A percentile compares a stretch with the other conserved stretches of the same genome.
Conservation (phyloP, 2,888 invertebrate genomes). For the Conistra vaccinii region DNA sequence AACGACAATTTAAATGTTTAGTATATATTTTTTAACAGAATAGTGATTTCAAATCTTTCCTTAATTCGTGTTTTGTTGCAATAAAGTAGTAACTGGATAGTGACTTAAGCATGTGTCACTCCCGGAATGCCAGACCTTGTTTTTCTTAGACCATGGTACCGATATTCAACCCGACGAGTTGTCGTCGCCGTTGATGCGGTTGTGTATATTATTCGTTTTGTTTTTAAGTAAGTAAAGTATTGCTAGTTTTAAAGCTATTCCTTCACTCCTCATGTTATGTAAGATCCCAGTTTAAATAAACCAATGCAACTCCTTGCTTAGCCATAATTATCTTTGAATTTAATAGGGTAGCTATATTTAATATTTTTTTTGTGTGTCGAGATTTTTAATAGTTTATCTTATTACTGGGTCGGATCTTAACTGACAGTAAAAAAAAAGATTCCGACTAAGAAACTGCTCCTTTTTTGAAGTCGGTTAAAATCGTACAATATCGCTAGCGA, state of each 20-base stretch:
- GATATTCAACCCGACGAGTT: background rate
- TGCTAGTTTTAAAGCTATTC: slow-evolving; percentile 20
- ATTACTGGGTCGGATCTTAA: slow-evolving; percentile 48
- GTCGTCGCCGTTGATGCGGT: background rate
- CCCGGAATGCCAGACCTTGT: too few species aligned
- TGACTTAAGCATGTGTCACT: too few species aligned
- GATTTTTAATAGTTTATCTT: slow-evolving; percentile 7
- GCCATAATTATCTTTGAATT: slow-evolving; percentile 9
- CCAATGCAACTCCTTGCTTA: background rate
- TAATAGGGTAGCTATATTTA: slow-evolving; percentile 6
- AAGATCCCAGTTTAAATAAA: background rate
- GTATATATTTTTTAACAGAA: too few species aligned
- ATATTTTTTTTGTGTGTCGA: slow-evolving; percentile 3
- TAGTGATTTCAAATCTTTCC: too few species aligned
- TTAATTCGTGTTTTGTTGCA: too few species aligned
- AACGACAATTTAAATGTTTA: too few species aligned
- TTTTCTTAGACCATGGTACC: too few species aligned
- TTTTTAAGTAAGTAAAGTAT: slow-evolving; percentile 15
- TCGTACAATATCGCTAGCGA: slow-evolving; percentile 30
- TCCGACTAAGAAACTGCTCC: too few species aligned
- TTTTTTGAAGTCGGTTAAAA: background rate
- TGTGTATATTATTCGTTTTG: background rate
- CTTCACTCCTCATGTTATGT: background rate
- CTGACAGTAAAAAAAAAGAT: slow-evolving; percentile 43
- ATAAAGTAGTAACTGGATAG: too few species aligned